Evolutionary conservation across 2,888 invertebrate species (phyloP), one percentile per base, ranked within the genome.

Genomic region (Diaprepes abbreviatus): DNA sequence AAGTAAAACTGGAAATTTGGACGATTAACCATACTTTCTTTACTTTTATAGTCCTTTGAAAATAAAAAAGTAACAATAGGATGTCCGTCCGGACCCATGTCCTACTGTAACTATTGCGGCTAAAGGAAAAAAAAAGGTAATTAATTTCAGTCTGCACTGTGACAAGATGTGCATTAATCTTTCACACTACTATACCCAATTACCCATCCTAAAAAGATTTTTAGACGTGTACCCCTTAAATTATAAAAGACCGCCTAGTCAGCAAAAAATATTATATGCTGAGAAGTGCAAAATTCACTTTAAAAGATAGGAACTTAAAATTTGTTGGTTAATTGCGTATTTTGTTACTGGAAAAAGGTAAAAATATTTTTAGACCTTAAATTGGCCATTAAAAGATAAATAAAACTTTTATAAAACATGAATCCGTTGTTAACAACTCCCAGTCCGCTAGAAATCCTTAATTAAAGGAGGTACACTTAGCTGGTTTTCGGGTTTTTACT

Each of bases 131-230:
- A 57, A n/a, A n/a, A 43, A 24, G 16, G 33, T 14, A 28, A 65
- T 65, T 36, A 65, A 65, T 65, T 65, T 33, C 36, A 43, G 12
- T 16, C 35, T 57, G 16, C 45, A 65, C 24, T 57, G 35, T 57
- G 48, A 24, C 65, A 24, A 48, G 57, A 48, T 57, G 35, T 65
- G 57, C 65, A 65, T 65, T 65, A 55, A 65, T 57, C 55, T 57
- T 57, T 65, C 16, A 55, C 65, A 35, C 17, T 48, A 65, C 48
- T 33, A 65, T 64, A 19, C 54, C 19, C 64, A 55, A 64, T 64
- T 64, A 64, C 43, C 58, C 24, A 50, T 17, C 35, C 19, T 33
- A 54, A 64, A 63, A 64, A 50, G 33, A 45, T 38, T 52, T 48
- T 40, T 38, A 12, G 31, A 63, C 36, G 33, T 52, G 36, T 14